Percentiles rank a stretch among this genome's conserved stretches.
phyloP scores from a whole-genome alignment of 2,888 invertebrate genomes.

The Hirtodrosophila trivittata region DNA sequence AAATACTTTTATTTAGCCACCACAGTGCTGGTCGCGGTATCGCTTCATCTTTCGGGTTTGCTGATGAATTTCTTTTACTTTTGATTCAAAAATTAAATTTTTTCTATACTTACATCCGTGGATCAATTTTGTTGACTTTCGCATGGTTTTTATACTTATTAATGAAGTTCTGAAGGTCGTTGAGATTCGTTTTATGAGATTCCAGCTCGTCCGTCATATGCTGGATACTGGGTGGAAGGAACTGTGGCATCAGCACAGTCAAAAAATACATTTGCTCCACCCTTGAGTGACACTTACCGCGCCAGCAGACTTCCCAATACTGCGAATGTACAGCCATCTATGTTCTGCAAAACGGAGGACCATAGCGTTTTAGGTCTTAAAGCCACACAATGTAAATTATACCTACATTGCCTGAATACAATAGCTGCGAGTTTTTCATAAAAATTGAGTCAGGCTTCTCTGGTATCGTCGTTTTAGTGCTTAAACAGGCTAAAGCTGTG shows the following conservation, averaged over 20 bases:
- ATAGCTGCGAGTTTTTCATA: slow-evolving; percentile 54
- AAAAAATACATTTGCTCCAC: not conserved
- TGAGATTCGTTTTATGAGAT: slow-evolving; percentile 30
- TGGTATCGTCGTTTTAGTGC: slow-evolving; percentile 38
- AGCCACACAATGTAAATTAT: no score
- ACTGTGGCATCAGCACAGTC: not conserved
- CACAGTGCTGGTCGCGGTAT: no score
- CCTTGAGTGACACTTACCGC: slow-evolving; percentile 55
- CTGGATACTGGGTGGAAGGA: slow-evolving; percentile 13
- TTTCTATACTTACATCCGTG: no score
- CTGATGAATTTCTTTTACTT: no score
- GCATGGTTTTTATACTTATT: slow-evolving; percentile 46
- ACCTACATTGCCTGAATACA: slow-evolving; percentile 53
- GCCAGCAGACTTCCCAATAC: slow-evolving; percentile 43
- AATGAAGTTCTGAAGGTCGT: slow-evolving; percentile 57
- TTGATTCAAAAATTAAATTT: no score
- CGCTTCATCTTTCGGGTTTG: no score
- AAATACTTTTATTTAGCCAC: no score
- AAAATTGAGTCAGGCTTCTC: slow-evolving; percentile 39
- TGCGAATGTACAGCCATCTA: slow-evolving; percentile 46
- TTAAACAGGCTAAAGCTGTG: slow-evolving; percentile 67
- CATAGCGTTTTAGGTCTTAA: no score
- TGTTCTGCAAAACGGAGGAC: slow-evolving; percentile 37
- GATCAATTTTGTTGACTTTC: no score
- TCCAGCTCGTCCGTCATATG: slow-evolving; percentile 51